phyloP scores from a whole-genome alignment of 64 coral and sea anemone species.

The Porites lutea region DNA sequence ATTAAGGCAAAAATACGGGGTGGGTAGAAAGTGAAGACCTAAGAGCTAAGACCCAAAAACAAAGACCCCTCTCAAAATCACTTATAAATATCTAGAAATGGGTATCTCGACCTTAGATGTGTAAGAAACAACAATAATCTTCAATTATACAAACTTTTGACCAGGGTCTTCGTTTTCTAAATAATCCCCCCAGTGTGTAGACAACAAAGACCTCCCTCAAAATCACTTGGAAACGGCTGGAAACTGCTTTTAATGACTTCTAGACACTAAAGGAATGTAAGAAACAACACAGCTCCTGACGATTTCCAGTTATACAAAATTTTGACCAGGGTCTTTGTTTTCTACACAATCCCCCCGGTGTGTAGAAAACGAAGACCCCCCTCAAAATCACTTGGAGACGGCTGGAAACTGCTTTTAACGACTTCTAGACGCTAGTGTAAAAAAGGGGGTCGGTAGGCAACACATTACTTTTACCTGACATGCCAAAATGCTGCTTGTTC shows the following conservation, averaged over 20 bases:
- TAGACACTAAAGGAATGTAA: background rate
- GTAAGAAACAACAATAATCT: too few species aligned
- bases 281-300: background rate
- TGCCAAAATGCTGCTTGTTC: too few species aligned
- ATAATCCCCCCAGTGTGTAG: background rate
- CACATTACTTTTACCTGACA: too few species aligned
- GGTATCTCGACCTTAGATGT: too few species aligned
- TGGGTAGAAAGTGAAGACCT: too few species aligned
- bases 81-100: too few species aligned
- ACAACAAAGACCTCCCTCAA: background rate
- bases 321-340: background rate
- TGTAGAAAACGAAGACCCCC: slow-evolving; percentile 10
- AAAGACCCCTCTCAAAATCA: too few species aligned
- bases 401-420: slow-evolving; percentile 7
- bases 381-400: slow-evolving; percentile 1
- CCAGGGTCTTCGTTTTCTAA: background rate
- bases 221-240: slow-evolving; percentile 17
- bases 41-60: too few species aligned
- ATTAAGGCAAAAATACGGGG: too few species aligned
- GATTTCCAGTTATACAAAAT: slow-evolving; percentile 21
- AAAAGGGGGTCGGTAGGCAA: too few species aligned
- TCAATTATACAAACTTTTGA: too few species aligned
- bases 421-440: too few species aligned
- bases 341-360: slow-evolving; percentile 6
- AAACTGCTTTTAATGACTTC: background rate